phyloP scores from a whole-genome alignment of 2,113 vertebrate species.

The Crocuta crocuta region DNA sequence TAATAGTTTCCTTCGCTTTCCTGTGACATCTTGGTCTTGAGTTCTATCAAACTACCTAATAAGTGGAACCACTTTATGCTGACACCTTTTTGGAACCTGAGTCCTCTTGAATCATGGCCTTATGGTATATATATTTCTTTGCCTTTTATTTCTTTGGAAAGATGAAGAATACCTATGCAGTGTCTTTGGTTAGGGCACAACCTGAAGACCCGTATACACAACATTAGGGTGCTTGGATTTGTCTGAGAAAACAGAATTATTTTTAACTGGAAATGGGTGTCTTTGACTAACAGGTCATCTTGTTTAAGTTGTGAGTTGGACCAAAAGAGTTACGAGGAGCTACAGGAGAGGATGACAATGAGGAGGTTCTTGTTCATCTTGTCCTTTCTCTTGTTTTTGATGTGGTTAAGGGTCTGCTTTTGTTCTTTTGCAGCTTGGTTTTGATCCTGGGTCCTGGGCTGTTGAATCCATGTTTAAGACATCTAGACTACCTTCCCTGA shows the following conservation, averaged over 20 bases:
- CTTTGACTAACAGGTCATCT: neutral
- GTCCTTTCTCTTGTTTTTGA: neutral
- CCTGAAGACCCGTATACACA: neutral
- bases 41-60: neutral
- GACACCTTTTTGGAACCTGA: neutral
- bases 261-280: neutral
- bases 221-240: neutral
- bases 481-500: neutral
- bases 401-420: neutral
- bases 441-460: neutral
- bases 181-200: neutral
- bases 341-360: neutral
- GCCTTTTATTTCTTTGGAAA: slow-evolving; percentile 11
- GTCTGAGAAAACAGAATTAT: neutral
- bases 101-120: neutral
- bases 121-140: neutral
- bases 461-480: neutral
- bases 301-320: neutral
- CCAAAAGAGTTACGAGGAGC: neutral
- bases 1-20: neutral
- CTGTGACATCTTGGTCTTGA: neutral
- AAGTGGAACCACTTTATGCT: neutral
- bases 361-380: neutral
- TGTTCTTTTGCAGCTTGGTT: neutral
- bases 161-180: neutral